Conservation (phyloP, 2,888 invertebrate genomes). For the Exocentrus adspersus region DNA sequence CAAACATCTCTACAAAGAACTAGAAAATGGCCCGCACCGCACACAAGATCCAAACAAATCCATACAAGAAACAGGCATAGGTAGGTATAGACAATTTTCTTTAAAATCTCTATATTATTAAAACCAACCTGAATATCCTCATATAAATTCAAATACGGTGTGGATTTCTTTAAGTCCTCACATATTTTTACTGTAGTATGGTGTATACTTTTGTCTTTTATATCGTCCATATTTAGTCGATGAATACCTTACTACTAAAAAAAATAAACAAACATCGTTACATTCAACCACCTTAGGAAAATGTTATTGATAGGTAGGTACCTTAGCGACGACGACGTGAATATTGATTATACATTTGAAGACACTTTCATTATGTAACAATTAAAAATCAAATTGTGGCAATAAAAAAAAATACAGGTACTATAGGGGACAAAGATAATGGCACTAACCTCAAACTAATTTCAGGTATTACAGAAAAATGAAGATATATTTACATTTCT, state of each 20-base stretch:
- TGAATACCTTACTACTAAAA: too few relatives aligned
- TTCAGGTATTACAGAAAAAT: too few relatives aligned
- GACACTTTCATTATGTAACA: not conserved
- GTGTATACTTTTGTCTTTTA: constrained; percentile 72
- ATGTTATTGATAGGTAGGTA: constrained; percentile 19
- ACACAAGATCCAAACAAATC: too few relatives aligned
- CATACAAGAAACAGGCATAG: not conserved
- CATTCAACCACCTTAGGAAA: not conserved
- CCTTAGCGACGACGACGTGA: constrained; percentile 15
- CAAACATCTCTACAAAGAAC: too few relatives aligned
- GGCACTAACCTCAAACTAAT: too few relatives aligned
- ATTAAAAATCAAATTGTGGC: too few relatives aligned
- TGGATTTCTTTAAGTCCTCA: constrained; percentile 80
- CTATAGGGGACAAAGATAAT: too few relatives aligned
- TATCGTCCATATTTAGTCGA: constrained; percentile 54
- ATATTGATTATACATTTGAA: constrained; percentile 10
- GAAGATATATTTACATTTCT: too few relatives aligned
- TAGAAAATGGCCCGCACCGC: too few relatives aligned
- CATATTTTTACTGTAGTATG: constrained; percentile 81
- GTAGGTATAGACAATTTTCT: not conserved
- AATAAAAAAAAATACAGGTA: too few relatives aligned
- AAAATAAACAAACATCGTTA: too few relatives aligned
- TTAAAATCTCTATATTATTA: too few relatives aligned
- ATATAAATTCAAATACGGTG: constrained; percentile 80
- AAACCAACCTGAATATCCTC: constrained; percentile 79